Conservation (phyloP, 2,888 invertebrate species). For the Allolobophora icterica region DNA sequence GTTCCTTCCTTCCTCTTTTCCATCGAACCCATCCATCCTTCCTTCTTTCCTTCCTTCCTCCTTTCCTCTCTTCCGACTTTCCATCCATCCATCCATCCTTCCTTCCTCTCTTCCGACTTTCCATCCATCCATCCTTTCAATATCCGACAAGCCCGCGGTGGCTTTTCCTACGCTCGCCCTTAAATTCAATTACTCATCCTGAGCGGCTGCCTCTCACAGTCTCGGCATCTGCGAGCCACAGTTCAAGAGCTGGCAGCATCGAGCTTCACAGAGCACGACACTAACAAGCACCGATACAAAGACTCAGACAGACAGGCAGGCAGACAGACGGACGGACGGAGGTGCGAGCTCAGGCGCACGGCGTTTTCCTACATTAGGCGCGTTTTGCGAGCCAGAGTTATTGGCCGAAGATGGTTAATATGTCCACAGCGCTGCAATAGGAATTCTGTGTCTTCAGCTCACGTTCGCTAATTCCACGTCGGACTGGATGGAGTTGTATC, state of each 20-base stretch:
- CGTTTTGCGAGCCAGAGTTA: background rate
- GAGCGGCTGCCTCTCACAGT: background rate
- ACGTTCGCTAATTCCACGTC: background rate
- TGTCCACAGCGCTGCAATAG: background rate
- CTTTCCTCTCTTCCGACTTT: too few species aligned
- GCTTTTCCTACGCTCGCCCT: background rate
- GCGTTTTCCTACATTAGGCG: background rate
- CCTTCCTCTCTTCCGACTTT: background rate
- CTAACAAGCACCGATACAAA: background rate
- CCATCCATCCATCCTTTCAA: background rate
- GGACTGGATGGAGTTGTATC: background rate
- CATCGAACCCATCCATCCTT: too few species aligned
- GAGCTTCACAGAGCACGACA: constrained; percentile 6
- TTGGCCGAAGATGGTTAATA: background rate
- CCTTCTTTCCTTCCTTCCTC: too few species aligned
- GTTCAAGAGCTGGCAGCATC: background rate
- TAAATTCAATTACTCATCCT: background rate
- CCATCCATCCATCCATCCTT: background rate
- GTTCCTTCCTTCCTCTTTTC: background rate
- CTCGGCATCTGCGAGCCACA: background rate
- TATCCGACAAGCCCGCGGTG: background rate
- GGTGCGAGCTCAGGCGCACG: background rate
- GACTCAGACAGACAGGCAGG: background rate
- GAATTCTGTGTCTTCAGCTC: background rate
- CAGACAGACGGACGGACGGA: background rate